phyloP scores from a whole-genome alignment of 2,113 vertebrate species.

The Calyptomena viridis region DNA sequence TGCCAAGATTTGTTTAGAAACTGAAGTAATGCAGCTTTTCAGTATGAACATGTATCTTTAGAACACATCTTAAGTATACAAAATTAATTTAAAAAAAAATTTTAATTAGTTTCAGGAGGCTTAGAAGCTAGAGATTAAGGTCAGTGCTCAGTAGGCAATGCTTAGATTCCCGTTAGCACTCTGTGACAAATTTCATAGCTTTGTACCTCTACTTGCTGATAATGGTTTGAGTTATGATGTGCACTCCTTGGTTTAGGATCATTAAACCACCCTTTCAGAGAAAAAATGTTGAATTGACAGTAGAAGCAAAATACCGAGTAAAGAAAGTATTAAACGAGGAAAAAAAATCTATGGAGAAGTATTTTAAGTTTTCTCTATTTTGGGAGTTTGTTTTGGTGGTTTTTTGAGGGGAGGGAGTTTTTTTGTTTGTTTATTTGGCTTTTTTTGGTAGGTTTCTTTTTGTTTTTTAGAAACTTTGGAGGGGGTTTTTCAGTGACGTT shows the following conservation, averaged over 20 bases:
- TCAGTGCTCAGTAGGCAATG: neutral
- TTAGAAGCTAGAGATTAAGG: neutral
- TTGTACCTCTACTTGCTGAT: neutral
- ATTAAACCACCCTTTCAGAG: neutral
- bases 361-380: neutral
- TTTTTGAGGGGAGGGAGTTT: neutral
- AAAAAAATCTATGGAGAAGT: neutral
- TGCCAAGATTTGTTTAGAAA: neutral
- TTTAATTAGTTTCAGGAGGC: neutral
- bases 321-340: neutral
- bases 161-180: neutral
- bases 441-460: neutral
- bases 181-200: neutral
- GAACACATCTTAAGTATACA: neutral
- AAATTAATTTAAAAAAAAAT: neutral
- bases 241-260: neutral
- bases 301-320: neutral
- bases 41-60: neutral
- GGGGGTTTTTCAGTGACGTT: neutral
- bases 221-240: neutral
- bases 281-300: neutral
- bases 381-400: neutral
- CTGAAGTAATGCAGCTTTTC: neutral
- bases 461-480: neutral
- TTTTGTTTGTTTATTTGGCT: neutral